Conservation (phyloP, 2,888 invertebrate species). For the Dichetophora obliterata region DNA sequence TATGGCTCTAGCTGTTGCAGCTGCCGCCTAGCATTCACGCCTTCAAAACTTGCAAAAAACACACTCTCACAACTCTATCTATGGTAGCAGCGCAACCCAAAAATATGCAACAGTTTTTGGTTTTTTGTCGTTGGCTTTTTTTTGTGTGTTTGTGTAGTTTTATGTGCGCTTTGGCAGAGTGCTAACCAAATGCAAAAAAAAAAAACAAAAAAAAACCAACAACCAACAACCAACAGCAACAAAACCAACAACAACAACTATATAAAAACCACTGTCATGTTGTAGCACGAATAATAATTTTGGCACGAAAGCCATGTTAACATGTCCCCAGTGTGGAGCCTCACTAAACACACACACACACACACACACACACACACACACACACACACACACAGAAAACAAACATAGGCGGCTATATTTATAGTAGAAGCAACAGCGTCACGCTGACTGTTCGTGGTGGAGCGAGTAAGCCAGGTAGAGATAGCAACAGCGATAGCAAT, state of each 20-base stretch:
- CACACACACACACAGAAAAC: too few relatives aligned
- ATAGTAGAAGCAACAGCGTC: conserved; percentile 40
- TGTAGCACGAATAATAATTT: conserved; percentile 66
- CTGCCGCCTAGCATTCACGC: conserved; percentile 15
- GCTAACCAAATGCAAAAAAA: conserved; percentile 5
- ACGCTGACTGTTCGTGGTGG: not conserved
- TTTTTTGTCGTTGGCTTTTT: not conserved
- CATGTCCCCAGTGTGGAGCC: conserved; percentile 63
- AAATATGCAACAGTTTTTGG: conserved; percentile 55
- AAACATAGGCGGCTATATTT: conserved; percentile 34
- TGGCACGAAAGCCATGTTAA: conserved; percentile 68
- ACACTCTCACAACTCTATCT: not conserved
- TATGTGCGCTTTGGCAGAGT: not conserved
- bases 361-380: conserved; percentile 12
- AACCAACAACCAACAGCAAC: conserved; percentile 14
- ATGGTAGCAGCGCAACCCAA: conserved; percentile 48
- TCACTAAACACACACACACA: conserved; percentile 1
- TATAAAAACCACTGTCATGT: conserved; percentile 54
- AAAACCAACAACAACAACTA: conserved; percentile 38
- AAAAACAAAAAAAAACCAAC: not conserved
- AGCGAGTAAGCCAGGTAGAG: not conserved
- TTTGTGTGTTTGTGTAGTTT: not conserved
- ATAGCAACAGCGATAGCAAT: not conserved
- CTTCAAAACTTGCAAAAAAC: not conserved
- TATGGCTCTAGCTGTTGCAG: not conserved